These are phyloP conservation scores for Loxodonta africana DNA, from an alignment of 2,113 vertebrate genomes.

Conservation along the genomic window DNA sequence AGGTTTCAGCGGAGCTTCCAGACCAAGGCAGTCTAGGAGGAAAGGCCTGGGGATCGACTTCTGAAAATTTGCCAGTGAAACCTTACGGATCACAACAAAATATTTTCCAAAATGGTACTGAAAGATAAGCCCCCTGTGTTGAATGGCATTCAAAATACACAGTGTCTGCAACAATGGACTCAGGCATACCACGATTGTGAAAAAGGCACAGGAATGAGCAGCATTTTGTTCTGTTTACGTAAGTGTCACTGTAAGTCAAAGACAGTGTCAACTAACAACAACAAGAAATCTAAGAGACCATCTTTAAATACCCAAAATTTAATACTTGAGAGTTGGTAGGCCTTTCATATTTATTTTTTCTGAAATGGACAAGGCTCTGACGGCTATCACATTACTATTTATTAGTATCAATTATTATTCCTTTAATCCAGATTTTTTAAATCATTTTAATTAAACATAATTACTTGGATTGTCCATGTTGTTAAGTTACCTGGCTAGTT, in stretches of 20 bases:
- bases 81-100: background rate
- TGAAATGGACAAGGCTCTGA: background rate
- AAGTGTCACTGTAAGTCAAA: background rate
- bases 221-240: background rate
- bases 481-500: background rate
- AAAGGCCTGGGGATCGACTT: background rate
- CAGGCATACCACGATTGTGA: background rate
- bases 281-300: background rate
- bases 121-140: background rate
- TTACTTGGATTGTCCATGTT: background rate
- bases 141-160: background rate
- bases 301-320: background rate
- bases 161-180: background rate
- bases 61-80: background rate
- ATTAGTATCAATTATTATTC: slow-evolving; percentile 20
- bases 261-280: background rate
- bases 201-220: background rate
- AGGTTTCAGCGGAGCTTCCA: background rate
- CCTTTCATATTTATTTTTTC: slow-evolving; percentile 21
- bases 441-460: background rate
- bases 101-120: background rate
- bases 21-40: background rate
- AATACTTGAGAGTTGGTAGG: background rate
- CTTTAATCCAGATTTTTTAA: slow-evolving; percentile 18
- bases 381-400: background rate